Evolutionary conservation across 2,888 invertebrate genomes (phyloP), one percentile per base, ranked within the genome.

Genomic region (Leptinotarsa juncta): DNA sequence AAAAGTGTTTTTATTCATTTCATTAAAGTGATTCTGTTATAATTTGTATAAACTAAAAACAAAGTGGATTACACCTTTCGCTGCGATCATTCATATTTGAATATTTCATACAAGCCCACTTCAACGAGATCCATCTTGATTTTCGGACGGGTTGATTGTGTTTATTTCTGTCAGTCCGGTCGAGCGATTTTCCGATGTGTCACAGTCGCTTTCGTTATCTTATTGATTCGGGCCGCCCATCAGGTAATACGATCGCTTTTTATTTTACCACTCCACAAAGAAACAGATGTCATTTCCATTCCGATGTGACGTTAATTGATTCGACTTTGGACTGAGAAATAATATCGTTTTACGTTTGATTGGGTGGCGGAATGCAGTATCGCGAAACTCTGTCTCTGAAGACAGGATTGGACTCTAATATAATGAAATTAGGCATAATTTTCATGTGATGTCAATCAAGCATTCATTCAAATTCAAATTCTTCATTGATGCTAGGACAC

Each of bases 171-270:
- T 78, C 79, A 78, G 76, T 72, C 75, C 73, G 72, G 78, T 75
- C 73, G 72, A 79, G n/a, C 78, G 72, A 79, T 77, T 81, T 76
- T 78, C 73, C 74, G 71, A 71, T 71, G 77, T 76, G 78, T 80
- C 62, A 62, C 26, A 62, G 62, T 62, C 5, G n/a, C 32, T 62
- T 62, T 62, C n/a, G 62, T 80, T 80, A 80, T 80, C 79, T 75
- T 73, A 76, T 75, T 77, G 79, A 80, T 80, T 78, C 67, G 74
- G 79, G 77, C 80, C 80, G 76, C 79, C 77, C 77, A 78, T 53
- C 67, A 51, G 50, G 67, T 67, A 67, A 67, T 53, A 67, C 51
- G 74, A 74, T 74, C 67, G 65, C 71, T 50, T 74, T 74, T 74
- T 68, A 74, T 62, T 62, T 18, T 74, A 71, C 71, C 68, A 71